A percentile compares a stretch with the other conserved stretches of the same genome.
Evolutionary conservation across 2,888 invertebrate genomes (phyloP).

Genomic region (Cosmopolites sordidus): DNA sequence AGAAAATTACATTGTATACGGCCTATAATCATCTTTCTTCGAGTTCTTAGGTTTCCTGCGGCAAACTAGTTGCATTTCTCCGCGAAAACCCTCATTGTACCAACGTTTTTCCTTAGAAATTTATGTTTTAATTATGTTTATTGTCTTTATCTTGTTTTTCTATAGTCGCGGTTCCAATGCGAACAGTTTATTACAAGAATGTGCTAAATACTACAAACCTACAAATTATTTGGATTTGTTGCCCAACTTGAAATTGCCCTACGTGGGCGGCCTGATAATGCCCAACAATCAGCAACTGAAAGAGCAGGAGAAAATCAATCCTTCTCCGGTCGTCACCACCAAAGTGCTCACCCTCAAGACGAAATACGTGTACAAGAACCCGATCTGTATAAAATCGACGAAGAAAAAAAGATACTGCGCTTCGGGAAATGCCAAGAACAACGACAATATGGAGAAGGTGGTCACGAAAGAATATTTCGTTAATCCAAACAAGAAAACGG

Average conservation of each 20-base stretch:
- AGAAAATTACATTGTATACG: not conserved
- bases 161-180: not conserved
- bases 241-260: constrained; percentile 42
- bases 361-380: constrained; percentile 43
- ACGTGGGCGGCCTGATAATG: constrained; percentile 39
- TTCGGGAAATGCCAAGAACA: constrained; percentile 25
- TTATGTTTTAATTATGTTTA: too few relatives aligned
- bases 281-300: constrained; percentile 28
- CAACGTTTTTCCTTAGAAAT: not conserved
- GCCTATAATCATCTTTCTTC: constrained; percentile 1
- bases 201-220: constrained; percentile 40
- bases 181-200: constrained; percentile 26
- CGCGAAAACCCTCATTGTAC: not conserved
- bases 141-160: too few relatives aligned
- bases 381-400: constrained; percentile 44
- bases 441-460: constrained; percentile 34
- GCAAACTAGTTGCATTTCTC: not conserved
- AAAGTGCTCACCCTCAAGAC: constrained; percentile 44
- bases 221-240: constrained; percentile 41
- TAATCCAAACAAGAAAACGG: constrained; percentile 17
- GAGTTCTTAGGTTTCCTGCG: not conserved
- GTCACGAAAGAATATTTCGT: constrained; percentile 44
- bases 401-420: constrained; percentile 36
- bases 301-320: constrained; percentile 33
- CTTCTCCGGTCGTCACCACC: constrained; percentile 42